Evolutionary conservation across 2,113 vertebrate species (phyloP).

Genomic region (Ailurus styani): DNA sequence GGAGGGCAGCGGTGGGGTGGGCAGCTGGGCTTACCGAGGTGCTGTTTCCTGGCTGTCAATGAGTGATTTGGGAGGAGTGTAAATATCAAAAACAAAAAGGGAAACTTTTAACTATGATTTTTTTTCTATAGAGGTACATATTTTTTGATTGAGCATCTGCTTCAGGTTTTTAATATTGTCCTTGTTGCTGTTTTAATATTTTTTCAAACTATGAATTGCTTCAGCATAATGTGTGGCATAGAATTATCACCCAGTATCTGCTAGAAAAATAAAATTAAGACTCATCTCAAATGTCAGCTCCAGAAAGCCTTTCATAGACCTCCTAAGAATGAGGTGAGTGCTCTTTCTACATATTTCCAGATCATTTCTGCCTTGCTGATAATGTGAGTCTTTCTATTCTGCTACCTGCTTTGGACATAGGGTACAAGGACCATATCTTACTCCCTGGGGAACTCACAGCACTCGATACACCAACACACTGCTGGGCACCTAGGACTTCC

Average conservation of each 20-base stretch:
- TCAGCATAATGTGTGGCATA: neutral
- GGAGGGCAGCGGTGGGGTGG: neutral
- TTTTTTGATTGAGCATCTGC: neutral
- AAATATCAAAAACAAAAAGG: neutral
- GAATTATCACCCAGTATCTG: neutral
- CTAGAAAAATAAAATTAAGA: neutral
- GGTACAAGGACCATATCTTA: too few relatives aligned
- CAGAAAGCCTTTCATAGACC: neutral
- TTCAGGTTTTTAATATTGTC: neutral
- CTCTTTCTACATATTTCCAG: neutral
- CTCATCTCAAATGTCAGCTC: neutral
- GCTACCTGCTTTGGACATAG: neutral
- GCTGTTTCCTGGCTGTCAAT: neutral
- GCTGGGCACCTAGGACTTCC: neutral
- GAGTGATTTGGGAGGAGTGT: neutral
- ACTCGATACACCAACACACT: neutral
- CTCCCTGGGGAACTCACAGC: neutral
- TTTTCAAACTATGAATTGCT: neutral
- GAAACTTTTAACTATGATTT: neutral
- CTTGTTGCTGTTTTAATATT: neutral
- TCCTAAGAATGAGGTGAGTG: neutral
- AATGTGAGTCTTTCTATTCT: neutral
- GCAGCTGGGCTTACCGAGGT: neutral
- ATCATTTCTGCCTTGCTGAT: neutral
- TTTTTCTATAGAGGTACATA: neutral